Evolutionary conservation across 2,113 vertebrate species (phyloP).

Genomic region (Pelecanoides urinatrix): DNA sequence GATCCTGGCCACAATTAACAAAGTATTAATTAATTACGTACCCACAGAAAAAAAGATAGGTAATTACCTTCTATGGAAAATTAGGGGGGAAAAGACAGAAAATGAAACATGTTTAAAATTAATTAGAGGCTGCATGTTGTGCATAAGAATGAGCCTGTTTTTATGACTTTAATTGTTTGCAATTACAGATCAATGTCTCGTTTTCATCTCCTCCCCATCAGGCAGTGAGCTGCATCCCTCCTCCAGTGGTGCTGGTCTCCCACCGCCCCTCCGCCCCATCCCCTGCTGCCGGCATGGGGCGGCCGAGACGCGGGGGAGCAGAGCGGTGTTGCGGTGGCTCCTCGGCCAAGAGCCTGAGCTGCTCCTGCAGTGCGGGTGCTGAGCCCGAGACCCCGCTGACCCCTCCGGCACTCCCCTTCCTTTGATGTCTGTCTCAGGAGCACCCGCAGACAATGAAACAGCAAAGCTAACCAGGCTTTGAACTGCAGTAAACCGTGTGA

Average conservation of each 20-base stretch:
- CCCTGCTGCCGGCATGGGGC: fast-evolving
- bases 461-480: slow-evolving; percentile 39
- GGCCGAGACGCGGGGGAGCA: not conserved
- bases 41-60: not conserved
- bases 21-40: slow-evolving; percentile 37
- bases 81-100: not conserved
- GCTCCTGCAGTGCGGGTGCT: fast-evolving
- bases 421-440: slow-evolving; percentile 27
- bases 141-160: slow-evolving; percentile 26
- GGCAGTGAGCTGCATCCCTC: not conserved
- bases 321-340: not conserved
- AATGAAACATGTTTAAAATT: slow-evolving; percentile 44
- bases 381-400: not conserved
- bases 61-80: slow-evolving; percentile 42
- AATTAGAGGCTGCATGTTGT: not conserved
- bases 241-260: not conserved
- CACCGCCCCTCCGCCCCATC: not conserved
- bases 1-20: not conserved
- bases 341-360: not conserved
- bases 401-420: not conserved
- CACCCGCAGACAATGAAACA: not conserved
- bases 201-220: not conserved
- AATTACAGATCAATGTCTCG: not conserved
- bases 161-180: not conserved
- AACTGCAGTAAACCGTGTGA: slow-evolving; percentile 34